Percentiles rank a stretch among this genome's conserved stretches.
phyloP scores from a whole-genome alignment of 2,888 invertebrate genomes.

The Hydraecia micacea region DNA sequence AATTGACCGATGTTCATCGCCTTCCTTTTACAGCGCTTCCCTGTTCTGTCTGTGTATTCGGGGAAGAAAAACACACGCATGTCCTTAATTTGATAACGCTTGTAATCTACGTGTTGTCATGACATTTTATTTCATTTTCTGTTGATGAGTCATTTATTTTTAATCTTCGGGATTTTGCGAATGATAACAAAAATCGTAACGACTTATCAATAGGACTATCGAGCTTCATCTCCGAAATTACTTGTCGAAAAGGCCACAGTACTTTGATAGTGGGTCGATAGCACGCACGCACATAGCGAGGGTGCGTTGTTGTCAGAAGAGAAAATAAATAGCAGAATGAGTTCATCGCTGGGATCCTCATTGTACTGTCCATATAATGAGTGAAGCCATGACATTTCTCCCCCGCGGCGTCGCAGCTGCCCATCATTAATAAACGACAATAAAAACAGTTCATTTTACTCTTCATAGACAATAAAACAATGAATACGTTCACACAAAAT shows the following conservation, averaged over 20 bases:
- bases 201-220: constrained; percentile 16
- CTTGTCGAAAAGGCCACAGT: constrained; percentile 38
- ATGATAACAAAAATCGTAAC: constrained; percentile 42
- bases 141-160: constrained; percentile 28
- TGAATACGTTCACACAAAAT: constrained; percentile 47
- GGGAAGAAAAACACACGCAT: constrained; percentile 56
- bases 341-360: constrained; percentile 75
- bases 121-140: constrained; percentile 1
- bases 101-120: constrained; percentile 33
- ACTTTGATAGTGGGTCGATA: constrained; percentile 56
- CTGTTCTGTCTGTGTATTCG: constrained; percentile 50
- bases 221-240: constrained; percentile 49
- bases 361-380: constrained; percentile 75
- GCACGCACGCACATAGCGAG: constrained; percentile 44
- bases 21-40: constrained; percentile 58
- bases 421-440: constrained; percentile 73
- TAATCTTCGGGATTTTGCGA: constrained; percentile 25
- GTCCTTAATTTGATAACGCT: constrained; percentile 59
- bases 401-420: constrained; percentile 81
- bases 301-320: constrained; percentile 48
- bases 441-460: constrained; percentile 73
- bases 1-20: constrained; percentile 62
- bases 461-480: constrained; percentile 62
- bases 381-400: constrained; percentile 80
- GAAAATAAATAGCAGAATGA: constrained; percentile 74